Conservation (phyloP, 1,140 invertebrate species). For the Papilio aristodemus region DNA sequence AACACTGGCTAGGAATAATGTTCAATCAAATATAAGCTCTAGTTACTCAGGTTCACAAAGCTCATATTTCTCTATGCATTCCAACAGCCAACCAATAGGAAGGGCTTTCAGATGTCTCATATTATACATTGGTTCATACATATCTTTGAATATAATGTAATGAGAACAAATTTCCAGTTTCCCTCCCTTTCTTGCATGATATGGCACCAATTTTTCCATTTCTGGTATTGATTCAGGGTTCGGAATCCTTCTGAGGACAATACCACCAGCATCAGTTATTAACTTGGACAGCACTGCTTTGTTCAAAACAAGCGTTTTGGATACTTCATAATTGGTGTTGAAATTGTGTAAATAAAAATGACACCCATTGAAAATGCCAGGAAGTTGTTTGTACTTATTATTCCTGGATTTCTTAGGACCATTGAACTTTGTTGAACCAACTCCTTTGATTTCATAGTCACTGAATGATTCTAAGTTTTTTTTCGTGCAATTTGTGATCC, state of each 20-base stretch:
- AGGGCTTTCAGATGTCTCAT: conserved; percentile 85
- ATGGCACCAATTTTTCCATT: conserved; percentile 82
- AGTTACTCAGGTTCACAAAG: conserved; percentile 79
- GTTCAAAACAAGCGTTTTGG: conserved; percentile 76
- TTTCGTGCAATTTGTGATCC: conserved; percentile 81
- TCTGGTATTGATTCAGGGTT: conserved; percentile 83
- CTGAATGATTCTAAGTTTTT: conserved; percentile 77
- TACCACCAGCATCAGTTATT: conserved; percentile 83
- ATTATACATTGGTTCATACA: conserved; percentile 83
- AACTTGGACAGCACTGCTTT: conserved; percentile 83
- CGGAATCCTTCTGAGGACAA: conserved; percentile 84
- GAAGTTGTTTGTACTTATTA: conserved; percentile 81
- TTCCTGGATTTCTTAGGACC: conserved; percentile 61
- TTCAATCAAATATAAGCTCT: too few species aligned
- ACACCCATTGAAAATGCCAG: conserved; percentile 87
- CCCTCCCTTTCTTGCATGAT: conserved; percentile 81
- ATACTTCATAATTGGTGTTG: conserved; percentile 78
- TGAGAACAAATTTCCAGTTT: conserved; percentile 83
- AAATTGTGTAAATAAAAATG: conserved; percentile 85
- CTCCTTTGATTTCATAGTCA: conserved; percentile 82
- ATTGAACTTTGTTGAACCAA: conserved; percentile 54
- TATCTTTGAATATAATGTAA: conserved; percentile 85
- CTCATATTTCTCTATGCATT: conserved; percentile 85
- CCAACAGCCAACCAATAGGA: conserved; percentile 86
- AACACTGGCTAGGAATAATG: too few species aligned